Evolutionary conservation across 2,113 vertebrate species (phyloP).

Genomic region (Gasterosteus nipponicus): DNA sequence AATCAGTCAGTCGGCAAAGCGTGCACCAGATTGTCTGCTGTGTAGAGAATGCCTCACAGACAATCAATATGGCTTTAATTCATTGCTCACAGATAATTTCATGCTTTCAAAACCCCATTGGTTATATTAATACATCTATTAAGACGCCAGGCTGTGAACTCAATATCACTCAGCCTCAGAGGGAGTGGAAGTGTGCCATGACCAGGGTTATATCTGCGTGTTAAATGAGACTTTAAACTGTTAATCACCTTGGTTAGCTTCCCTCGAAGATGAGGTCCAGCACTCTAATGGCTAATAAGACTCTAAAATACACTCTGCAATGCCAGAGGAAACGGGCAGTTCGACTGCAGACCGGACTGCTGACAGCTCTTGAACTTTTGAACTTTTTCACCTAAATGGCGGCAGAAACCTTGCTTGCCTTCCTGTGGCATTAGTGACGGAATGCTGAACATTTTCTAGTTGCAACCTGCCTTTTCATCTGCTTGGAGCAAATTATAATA

Average conservation of each 20-base stretch:
- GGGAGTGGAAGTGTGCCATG: conserved; percentile 65
- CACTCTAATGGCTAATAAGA: conserved; percentile 71
- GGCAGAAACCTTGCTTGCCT: not conserved
- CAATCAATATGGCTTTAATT: conserved; percentile 78
- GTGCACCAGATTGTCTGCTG: conserved; percentile 58
- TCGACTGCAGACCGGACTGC: conserved; percentile 17
- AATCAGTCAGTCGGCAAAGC: conserved; percentile 57
- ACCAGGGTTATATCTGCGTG: conserved; percentile 61
- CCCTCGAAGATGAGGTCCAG: conserved; percentile 60
- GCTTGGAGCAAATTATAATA: not conserved
- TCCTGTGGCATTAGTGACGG: not conserved
- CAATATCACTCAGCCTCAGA: conserved; percentile 66
- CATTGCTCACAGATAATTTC: conserved; percentile 79
- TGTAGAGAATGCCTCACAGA: conserved; percentile 67
- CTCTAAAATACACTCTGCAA: conserved; percentile 29
- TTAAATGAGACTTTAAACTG: conserved; percentile 80
- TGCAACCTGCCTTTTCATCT: not conserved
- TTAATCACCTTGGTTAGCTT: conserved; percentile 75
- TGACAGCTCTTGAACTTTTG: not conserved
- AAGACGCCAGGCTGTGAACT: conserved; percentile 69
- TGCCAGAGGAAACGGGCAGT: conserved; percentile 41
- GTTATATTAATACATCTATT: conserved; percentile 81
- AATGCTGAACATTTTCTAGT: not conserved
- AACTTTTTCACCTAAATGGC: not conserved
- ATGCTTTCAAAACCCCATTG: conserved; percentile 78